These are phyloP conservation scores for Pao palembangensis DNA, from an alignment of 2,113 vertebrate genomes.

Conservation along the genomic window DNA sequence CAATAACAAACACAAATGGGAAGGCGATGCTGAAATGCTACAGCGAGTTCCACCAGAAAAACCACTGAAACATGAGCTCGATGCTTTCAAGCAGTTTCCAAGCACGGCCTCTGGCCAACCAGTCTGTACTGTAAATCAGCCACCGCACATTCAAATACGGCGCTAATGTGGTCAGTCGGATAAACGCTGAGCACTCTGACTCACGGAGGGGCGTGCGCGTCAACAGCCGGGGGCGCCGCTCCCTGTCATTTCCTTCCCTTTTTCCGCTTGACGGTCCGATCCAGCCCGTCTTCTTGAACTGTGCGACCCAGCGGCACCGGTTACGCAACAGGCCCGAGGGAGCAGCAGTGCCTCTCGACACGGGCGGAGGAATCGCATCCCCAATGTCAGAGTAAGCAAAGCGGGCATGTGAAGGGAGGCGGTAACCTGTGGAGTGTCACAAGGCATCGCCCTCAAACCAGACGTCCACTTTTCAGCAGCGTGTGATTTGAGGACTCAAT, in stretches of 20 bases:
- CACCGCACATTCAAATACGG: too few relatives aligned
- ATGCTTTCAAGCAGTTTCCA: neutral
- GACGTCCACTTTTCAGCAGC: slow-evolving; percentile 15
- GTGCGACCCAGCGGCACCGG: slow-evolving; percentile 34
- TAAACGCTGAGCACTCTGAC: slow-evolving; percentile 28
- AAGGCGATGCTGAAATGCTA: too few relatives aligned
- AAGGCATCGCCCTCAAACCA: slow-evolving; percentile 23
- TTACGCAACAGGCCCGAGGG: slow-evolving; percentile 55
- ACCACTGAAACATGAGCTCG: too few relatives aligned
- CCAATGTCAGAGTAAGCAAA: slow-evolving; percentile 45
- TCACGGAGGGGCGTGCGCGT: slow-evolving; percentile 36
- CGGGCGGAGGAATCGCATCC: slow-evolving; percentile 53
- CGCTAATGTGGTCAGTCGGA: slow-evolving; percentile 16
- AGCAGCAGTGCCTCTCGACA: slow-evolving; percentile 42
- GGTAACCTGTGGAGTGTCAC: slow-evolving; percentile 47
- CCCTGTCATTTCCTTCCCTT: slow-evolving; percentile 60
- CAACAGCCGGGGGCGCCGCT: slow-evolving; percentile 42
- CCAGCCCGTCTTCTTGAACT: slow-evolving; percentile 53
- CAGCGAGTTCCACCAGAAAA: too few relatives aligned
- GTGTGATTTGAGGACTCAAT: slow-evolving; percentile 13
- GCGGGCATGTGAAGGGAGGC: slow-evolving; percentile 32
- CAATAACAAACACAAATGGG: too few relatives aligned
- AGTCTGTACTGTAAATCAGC: too few relatives aligned
- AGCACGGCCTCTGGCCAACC: too few relatives aligned
- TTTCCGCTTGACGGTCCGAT: slow-evolving; percentile 59